phyloP scores from a whole-genome alignment of 1,140 invertebrate species.

The Drosophila serrata region DNA sequence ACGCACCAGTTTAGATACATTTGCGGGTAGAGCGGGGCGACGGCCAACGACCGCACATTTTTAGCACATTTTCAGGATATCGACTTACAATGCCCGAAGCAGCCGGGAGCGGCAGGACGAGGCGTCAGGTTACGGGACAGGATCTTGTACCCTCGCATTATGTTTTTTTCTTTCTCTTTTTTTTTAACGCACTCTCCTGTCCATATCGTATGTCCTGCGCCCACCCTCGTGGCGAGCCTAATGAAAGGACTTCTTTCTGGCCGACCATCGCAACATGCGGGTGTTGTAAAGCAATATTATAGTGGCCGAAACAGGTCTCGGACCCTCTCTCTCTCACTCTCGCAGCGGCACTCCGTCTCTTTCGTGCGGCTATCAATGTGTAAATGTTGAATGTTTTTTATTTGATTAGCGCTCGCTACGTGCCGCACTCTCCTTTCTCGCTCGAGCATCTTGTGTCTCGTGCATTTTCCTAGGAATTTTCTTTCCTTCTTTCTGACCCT shows the following conservation, averaged over 20 bases:
- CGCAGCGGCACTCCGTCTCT: conserved; percentile 7
- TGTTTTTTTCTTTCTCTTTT: no score
- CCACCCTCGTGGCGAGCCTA: conserved; percentile 60
- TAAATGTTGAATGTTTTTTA: conserved; percentile 84
- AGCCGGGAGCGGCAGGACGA: conserved; percentile 46
- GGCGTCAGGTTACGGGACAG: conserved; percentile 69
- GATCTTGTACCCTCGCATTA: conserved; percentile 15
- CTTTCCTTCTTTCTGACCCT: conserved; percentile 10
- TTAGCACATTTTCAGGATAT: conserved; percentile 80
- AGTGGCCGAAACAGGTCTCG: conserved; percentile 48
- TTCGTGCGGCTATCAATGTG: conserved; percentile 63
- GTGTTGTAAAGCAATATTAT: conserved; percentile 81
- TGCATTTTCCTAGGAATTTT: conserved; percentile 70
- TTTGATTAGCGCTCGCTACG: conserved; percentile 81
- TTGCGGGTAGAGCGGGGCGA: conserved; percentile 16
- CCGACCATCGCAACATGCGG: conserved; percentile 52
- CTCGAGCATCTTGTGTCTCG: conserved; percentile 61
- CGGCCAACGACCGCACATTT: conserved; percentile 69
- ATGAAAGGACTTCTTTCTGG: conserved; percentile 66
- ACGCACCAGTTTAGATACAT: conserved; percentile 31
- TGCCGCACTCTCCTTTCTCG: conserved; percentile 63
- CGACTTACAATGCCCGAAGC: conserved; percentile 60
- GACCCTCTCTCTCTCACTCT: neutral
- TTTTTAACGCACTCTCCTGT: conserved; percentile 50
- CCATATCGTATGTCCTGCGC: conserved; percentile 68